A percentile compares a stretch with the other conserved stretches of the same genome.
Evolutionary conservation across 2,797 vertebrate species (phyloP).

Genomic region (Spatula versicolor): DNA sequence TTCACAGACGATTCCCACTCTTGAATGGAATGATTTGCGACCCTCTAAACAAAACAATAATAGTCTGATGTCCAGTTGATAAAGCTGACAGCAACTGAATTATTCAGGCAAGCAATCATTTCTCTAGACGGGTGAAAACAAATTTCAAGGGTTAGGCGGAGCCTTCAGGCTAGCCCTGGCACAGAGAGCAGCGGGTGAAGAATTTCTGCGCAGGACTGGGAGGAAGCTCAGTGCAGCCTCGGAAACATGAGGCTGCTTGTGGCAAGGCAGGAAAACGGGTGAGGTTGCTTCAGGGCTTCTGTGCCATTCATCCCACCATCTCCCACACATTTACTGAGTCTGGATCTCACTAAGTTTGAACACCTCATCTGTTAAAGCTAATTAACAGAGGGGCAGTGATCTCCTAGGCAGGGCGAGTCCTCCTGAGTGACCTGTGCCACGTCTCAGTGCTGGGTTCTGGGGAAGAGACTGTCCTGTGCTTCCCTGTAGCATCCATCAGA

Average conservation of each 20-base stretch:
- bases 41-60: slow-evolving; percentile 21
- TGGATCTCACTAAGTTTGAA: not conserved
- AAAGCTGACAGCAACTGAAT: slow-evolving; percentile 29
- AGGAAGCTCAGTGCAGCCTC: not conserved
- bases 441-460: not conserved
- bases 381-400: not conserved
- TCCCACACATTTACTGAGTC: not conserved
- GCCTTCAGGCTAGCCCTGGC: not conserved
- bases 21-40: slow-evolving; percentile 4
- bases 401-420: not conserved
- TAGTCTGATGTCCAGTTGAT: slow-evolving; percentile 30
- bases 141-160: slow-evolving; percentile 3
- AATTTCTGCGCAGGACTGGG: not conserved
- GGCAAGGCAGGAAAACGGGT: not conserved
- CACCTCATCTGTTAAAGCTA: not conserved
- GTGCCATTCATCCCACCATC: not conserved
- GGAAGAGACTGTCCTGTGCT: not conserved
- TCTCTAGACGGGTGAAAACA: not conserved
- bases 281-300: not conserved
- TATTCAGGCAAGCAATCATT: slow-evolving; percentile 38
- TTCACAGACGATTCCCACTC: not conserved
- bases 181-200: not conserved
- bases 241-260: rapidly evolving
- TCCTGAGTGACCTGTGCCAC: rapidly evolving
- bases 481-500: not conserved